These are phyloP conservation scores for Drosophila mimetica DNA, from an alignment of 2,888 invertebrate genomes.

Conservation along the genomic window DNA sequence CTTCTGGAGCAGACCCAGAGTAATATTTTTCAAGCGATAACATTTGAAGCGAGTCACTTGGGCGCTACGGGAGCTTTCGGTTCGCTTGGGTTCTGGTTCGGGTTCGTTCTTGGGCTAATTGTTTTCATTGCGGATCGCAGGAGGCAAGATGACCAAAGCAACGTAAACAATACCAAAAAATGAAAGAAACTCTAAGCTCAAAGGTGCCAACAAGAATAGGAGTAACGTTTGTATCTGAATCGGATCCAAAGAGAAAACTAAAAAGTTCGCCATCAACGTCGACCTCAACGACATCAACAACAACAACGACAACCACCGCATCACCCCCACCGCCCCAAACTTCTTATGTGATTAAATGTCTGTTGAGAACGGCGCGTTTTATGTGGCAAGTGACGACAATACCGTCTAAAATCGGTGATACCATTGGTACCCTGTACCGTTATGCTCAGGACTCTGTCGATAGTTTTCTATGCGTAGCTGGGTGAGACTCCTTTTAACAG, in stretches of 20 bases:
- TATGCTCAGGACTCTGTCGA: constrained; percentile 85
- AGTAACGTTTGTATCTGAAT: constrained; percentile 38
- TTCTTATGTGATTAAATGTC: constrained; percentile 83
- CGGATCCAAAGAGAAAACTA: constrained; percentile 30
- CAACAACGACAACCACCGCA: constrained; percentile 2
- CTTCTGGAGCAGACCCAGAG: neutral
- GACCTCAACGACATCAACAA: constrained; percentile 24
- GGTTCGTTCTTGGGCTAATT: constrained; percentile 19
- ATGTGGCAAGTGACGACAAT: constrained; percentile 84
- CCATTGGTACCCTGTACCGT: constrained; percentile 83
- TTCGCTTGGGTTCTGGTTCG: constrained; percentile 21
- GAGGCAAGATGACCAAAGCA: constrained; percentile 45
- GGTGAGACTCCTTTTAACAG: constrained; percentile 78
- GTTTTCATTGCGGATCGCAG: constrained; percentile 5
- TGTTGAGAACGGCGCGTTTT: constrained; percentile 82
- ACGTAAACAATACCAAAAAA: constrained; percentile 62
- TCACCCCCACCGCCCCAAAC: constrained; percentile 48
- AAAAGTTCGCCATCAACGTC: constrained; percentile 35
- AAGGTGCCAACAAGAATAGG: constrained; percentile 57
- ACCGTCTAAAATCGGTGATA: constrained; percentile 84
- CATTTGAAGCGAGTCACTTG: constrained; percentile 16
- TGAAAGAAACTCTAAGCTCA: constrained; percentile 68
- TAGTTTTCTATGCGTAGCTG: constrained; percentile 84
- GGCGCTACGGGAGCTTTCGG: constrained; percentile 4
- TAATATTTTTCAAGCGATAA: constrained; percentile 6